Evolutionary conservation across 1,140 invertebrate species (phyloP), one percentile per base, ranked within the genome.

Genomic region (Drosophila cardini): DNA sequence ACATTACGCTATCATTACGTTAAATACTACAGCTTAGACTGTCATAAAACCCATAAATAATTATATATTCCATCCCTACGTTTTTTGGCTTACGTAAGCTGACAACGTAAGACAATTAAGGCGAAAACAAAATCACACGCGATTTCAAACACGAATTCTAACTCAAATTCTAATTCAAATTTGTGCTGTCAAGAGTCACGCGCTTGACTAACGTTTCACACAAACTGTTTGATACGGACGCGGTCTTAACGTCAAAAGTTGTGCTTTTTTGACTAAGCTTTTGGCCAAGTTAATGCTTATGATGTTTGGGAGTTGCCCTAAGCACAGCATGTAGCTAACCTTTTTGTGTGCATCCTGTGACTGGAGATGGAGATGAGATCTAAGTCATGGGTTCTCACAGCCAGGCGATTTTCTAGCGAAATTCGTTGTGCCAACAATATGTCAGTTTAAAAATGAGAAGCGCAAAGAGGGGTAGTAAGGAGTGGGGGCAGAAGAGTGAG

Each of bases 321-420:
- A 15, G 64, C 80, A 82, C 82, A 85, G 82, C 82, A 82, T 85
- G 82, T 86, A 81, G 78, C 82, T 86, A 81, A 82, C 82, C 86
- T 86, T 86, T 78, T 65, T 65, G 60, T 57, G 67, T 82, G 75
- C 78, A 87, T 86, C 82, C 82, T 86, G 82, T 72, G 42, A 43
- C 34, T 4, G 43, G 30, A 36, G 26, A 34, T 7, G 11, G 50
- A 53, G 16, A 40, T 30, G 21, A 34, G 9, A 52, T 56, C 63
- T 56, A 18, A 48, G 45, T 36, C 53, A 16, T 21, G 10, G 36
- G 71, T 80, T 80, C 82, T 82, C 83, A 85, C 64, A 72, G 62
- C 13, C 61, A 55, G 15, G 21, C 48, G 52, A 64, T 79, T 87
- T 85, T 86, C 83, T 83, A 87, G 83, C 72, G 83, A 86, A 86